Base-by-base conservation (phyloP, 2,113 vertebrate species). In the Sakesphorus luctuosus region DNA sequence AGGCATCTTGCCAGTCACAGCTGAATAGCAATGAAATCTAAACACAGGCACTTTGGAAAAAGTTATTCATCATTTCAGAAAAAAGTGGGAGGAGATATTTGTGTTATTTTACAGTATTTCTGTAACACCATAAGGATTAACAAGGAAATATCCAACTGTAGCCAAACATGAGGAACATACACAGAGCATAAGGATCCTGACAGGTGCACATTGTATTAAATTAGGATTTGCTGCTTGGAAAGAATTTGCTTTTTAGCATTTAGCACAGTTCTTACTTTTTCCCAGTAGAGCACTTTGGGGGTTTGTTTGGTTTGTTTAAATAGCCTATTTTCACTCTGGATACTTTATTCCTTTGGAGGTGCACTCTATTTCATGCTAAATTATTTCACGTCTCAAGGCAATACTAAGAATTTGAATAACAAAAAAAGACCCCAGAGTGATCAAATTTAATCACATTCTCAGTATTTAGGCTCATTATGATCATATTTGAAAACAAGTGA, bases 1-100 rank as follows among this genome's bases (percentile, higher is more conserved):
- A 67, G 79, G 72, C 72, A 77, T 47, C 82, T 76, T 76, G 75
- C 72, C 90, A 95, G 59, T 68, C 87, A 86, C 79, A 77, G 84
- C 46, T 90, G 67, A 97, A 69, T 0, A 72, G 67, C 77, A 79
- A 62, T 11, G 43, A 93, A 80, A 93, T 47, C 58, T 68, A 83
- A 85, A 71, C 66, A 89, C 17, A 78, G 62, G 69, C 46, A 85
- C 20, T 79, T 15, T 61, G 29, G 59, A 72, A 80, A 68, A 93
- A 91, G n/a, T 71, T 92, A 62, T 25, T 92, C 8, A 3, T 68
- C 76, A 65, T 65, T 85, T 87, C 77, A 80, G 58, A 66, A 87
- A 12, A 66, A 92, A 94, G 16, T 28, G 8, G 71, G n/a, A 85
- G 33, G 71, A 82, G n/a, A 46, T 49, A 81, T 7, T 66, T 35